Evolutionary conservation across 2,888 invertebrate species (phyloP), one percentile per base, ranked within the genome.

Genomic region (Apodemia duryi): DNA sequence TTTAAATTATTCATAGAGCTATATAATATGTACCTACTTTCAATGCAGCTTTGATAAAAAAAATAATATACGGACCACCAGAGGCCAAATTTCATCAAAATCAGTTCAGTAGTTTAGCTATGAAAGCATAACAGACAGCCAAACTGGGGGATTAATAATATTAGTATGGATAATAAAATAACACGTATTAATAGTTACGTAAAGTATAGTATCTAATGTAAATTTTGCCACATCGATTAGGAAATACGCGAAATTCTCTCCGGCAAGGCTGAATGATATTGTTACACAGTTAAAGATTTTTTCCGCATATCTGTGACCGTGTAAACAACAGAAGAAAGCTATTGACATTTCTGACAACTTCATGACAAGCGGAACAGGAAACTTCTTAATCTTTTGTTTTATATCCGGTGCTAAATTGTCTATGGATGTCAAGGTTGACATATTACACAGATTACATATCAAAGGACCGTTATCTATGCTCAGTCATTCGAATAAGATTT

Each of bases 351-450:
- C 76, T 73, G 79, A 80, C 80, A 79, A 73, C 75, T 74, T 76
- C 71, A 74, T 73, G 76, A 77, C 75, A 77, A 71, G 74, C 81
- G 88, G 88, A 88, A 78, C 74, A 84, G 89, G 86, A 88, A 88
- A 77, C 69, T 72, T 69, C 77, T 79, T 81, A 77, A 61, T 65
- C 64, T 65, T 77, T 78, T 78, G 77, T 75, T 71, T 74, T 68
- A 76, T 60, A 80, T 84, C 83, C 85, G 81, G 82, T 75, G 74
- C 68, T 74, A 68, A 70, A 70, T 68, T 70, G 67, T 73, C 70
- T 68, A 71, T 71, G 69, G 78, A 81, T 85, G 86, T 86, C 80
- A 83, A 81, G 84, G 83, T 77, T 77, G 67, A 46, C 41, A 52
- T 66, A 41, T 46, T 64, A 46, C 62, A 66, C 38, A 32, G 52